These are phyloP conservation scores for Urocyon cinereoargenteus DNA, from an alignment of 2,797 vertebrate genomes.

Conservation along the genomic window DNA sequence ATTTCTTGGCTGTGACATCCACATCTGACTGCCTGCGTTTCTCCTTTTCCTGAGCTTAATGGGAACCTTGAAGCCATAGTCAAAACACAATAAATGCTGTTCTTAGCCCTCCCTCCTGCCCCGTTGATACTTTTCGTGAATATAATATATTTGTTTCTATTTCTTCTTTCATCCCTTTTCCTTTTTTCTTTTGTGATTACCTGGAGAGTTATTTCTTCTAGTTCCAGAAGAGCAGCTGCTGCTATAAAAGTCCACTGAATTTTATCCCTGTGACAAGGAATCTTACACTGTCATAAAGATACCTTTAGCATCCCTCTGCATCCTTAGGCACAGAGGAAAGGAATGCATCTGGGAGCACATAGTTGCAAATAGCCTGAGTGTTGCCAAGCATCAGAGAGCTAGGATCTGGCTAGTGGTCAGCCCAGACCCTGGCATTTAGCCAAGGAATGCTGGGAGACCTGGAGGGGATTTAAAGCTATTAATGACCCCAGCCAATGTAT, in stretches of 20 bases:
- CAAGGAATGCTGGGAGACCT: neutral
- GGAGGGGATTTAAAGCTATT: constrained; percentile 16
- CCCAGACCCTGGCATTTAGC: neutral
- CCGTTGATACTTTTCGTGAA: constrained; percentile 47
- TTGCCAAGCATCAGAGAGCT: neutral
- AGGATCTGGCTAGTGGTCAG: constrained; percentile 16
- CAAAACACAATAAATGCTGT: constrained; percentile 51
- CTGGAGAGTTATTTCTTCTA: constrained; percentile 70
- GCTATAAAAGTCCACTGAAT: constrained; percentile 75
- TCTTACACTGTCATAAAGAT: constrained; percentile 66
- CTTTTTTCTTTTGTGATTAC: constrained; percentile 75
- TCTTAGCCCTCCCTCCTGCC: constrained; percentile 6
- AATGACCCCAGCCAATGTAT: neutral
- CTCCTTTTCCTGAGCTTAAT: constrained; percentile 58
- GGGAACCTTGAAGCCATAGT: constrained; percentile 76
- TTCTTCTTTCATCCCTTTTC: constrained; percentile 66
- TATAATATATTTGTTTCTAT: constrained; percentile 68
- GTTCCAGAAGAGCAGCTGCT: constrained; percentile 69
- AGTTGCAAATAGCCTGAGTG: neutral
- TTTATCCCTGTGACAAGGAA: constrained; percentile 71
- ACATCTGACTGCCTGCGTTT: constrained; percentile 62
- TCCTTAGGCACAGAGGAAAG: constrained; percentile 8
- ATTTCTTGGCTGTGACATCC: constrained; percentile 75
- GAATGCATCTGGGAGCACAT: neutral
- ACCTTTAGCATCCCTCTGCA: constrained; percentile 21